Base-by-base conservation (phyloP, 2,888 invertebrate species). In the Sinohyriopsis cumingii region DNA sequence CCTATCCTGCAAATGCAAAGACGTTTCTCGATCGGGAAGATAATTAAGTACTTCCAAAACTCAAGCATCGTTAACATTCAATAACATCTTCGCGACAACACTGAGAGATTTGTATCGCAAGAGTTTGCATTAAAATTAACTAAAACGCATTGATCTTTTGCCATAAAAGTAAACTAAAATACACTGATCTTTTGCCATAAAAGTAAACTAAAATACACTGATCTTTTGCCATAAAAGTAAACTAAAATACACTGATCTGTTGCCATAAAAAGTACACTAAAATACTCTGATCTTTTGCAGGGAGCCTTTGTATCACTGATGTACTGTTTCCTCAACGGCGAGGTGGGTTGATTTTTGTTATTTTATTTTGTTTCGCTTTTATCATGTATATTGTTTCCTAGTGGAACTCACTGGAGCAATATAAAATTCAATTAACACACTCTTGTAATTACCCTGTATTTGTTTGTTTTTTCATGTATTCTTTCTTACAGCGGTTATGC, bases 311-410 rank as follows among this genome's bases (percentile, higher is more conserved):
- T 87, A 28, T 81, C 87, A n/a, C 71, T 86, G 9, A 86, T 88
- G 63, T 88, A 86, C 75, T 88, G 88, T 72, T 88, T 88, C 72
- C 84, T 87, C 71, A 88, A 88, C 71, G 82, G 84, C 12, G 88
- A 88, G 84, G 88, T 88, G 75, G 81, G 81, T 72, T 7, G 9
- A 18, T 6, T 59, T 22, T n/a, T 19, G 12, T 59, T 15, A 9
- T 56, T 20, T 18, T 53, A 2, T 20, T 25, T 7, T 65, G 33
- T 33, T 33, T 33, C 33, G 7, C 33, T 28, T 28, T 22, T n/a
- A 24, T 20, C n/a, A 65, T 24, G 20, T 57, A 7, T 63, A 24
- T 54, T 6, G 20, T 19, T 3, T 22, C 20, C 22, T 56, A 15
- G 12, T 45, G 3, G 3, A 45, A 45, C 15, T 12, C 15, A 3